Evolutionary conservation across 2,888 invertebrate species (phyloP).

Genomic region (Toxonevra muliebris): DNA sequence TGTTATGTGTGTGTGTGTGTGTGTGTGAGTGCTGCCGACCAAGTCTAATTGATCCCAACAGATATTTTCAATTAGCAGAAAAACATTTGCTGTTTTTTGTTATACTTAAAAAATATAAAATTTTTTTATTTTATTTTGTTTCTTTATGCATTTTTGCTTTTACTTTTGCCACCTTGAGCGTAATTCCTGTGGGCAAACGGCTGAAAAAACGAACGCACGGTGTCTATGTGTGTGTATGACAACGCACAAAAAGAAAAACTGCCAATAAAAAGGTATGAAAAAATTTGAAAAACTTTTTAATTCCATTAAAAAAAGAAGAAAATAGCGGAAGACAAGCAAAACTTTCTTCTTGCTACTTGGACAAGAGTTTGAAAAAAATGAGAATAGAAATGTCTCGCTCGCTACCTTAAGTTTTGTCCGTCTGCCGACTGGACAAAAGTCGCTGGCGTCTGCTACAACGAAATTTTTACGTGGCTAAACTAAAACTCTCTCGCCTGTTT

Average conservation of each 20-base stretch:
- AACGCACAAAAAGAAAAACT: constrained; percentile 37
- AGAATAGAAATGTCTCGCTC: no score
- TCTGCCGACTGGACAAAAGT: no score
- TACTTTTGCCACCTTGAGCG: constrained; percentile 55
- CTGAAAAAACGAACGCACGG: background rate
- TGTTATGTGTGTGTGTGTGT: constrained; percentile 32
- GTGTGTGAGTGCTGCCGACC: constrained; percentile 31
- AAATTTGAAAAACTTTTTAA: constrained; percentile 55
- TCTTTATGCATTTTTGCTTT: constrained; percentile 18
- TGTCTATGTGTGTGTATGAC: constrained; percentile 35
- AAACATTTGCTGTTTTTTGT: constrained; percentile 52
- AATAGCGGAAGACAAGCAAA: constrained; percentile 34
- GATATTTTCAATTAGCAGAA: constrained; percentile 64
- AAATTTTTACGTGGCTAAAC: no score
- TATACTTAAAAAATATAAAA: constrained; percentile 14
- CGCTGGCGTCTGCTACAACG: no score
- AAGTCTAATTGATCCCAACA: constrained; percentile 64
- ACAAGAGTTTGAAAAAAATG: no score
- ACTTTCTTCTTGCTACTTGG: no score
- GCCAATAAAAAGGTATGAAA: constrained; percentile 51
- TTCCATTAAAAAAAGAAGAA: constrained; percentile 53
- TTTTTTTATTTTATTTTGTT: constrained; percentile 43
- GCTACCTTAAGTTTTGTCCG: no score
- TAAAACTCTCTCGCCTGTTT: no score
- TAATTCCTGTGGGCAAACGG: constrained; percentile 54